Conservation (phyloP, 2,113 vertebrate genomes). For the Silurus meridionalis region DNA sequence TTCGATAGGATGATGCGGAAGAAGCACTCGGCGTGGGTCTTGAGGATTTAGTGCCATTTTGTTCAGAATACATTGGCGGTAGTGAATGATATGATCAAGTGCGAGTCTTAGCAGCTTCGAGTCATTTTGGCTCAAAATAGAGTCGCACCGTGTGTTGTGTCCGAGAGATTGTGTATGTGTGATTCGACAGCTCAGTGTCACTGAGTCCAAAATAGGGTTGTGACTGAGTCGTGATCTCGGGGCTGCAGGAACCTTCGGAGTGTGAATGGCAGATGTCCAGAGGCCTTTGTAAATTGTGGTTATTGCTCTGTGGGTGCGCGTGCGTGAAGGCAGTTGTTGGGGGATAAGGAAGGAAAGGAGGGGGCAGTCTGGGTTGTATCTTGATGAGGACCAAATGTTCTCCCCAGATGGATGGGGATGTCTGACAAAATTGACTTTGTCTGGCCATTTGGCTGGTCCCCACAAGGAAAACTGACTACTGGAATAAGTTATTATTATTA, state of each 20-base stretch:
- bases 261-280: slow-evolving; percentile 36
- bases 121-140: slow-evolving; percentile 5
- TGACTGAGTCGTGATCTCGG: slow-evolving; percentile 44
- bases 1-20: not conserved
- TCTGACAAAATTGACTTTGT: not conserved
- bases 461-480: not conserved
- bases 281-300: not conserved
- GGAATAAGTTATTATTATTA: too few species aligned
- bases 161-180: slow-evolving; percentile 14
- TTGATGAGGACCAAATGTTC: not conserved
- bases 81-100: not conserved
- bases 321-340: not conserved
- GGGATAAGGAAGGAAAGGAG: too few species aligned
- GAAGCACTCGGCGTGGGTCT: not conserved
- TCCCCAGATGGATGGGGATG: not conserved
- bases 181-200: slow-evolving; percentile 24
- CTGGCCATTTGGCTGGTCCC: not conserved
- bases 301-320: not conserved
- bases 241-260: slow-evolving; percentile 35
- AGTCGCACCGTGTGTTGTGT: slow-evolving; percentile 9
- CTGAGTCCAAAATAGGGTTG: slow-evolving; percentile 20
- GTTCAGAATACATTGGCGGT: not conserved
- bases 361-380: not conserved
- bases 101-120: slow-evolving; percentile 3
- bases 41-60: not conserved